A percentile compares a stretch with the other conserved stretches of the same genome.
phyloP scores from a whole-genome alignment of 2,797 vertebrate species.

The Astyanax mexicanus region DNA sequence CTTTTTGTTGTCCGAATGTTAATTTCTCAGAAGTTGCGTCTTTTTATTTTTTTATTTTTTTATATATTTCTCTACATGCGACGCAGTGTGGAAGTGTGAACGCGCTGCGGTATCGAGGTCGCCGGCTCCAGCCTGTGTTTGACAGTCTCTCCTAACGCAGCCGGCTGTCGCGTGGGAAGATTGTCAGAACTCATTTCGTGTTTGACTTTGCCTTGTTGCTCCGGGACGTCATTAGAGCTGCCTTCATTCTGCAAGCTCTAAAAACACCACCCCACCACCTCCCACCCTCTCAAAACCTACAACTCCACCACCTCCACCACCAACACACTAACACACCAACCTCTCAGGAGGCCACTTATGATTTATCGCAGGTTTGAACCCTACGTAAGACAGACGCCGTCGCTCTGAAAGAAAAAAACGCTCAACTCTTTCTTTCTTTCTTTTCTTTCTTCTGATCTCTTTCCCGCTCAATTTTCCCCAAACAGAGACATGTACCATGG shows the following conservation, averaged over 20 bases:
- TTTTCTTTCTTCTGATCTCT: slow-evolving; percentile 7
- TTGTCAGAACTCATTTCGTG: slow-evolving; percentile 56
- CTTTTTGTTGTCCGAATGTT: slow-evolving; percentile 39
- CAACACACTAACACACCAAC: neutral
- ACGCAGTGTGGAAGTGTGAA: neutral
- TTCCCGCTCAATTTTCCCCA: neutral
- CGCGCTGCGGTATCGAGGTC: neutral
- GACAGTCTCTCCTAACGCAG: slow-evolving; percentile 18
- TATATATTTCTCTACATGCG: neutral
- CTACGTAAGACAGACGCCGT: neutral
- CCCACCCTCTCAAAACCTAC: too few species aligned
- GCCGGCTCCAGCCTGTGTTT: neutral
- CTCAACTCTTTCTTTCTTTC: slow-evolving; percentile 4
- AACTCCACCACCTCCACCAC: too few species aligned
- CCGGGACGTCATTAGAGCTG: slow-evolving; percentile 45
- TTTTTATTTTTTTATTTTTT: too few species aligned
- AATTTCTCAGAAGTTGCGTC: slow-evolving; percentile 21
- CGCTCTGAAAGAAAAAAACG: neutral
- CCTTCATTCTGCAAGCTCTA: slow-evolving; percentile 30
- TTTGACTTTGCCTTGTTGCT: slow-evolving; percentile 52
- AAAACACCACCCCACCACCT: neutral
- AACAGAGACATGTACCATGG: slow-evolving; percentile 93
- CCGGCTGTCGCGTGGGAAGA: slow-evolving; percentile 37
- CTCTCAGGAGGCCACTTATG: slow-evolving; percentile 33
- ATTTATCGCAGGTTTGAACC: slow-evolving; percentile 1